Evolutionary conservation across 2,888 invertebrate species (phyloP).

Genomic region (Cosmopolites sordidus): DNA sequence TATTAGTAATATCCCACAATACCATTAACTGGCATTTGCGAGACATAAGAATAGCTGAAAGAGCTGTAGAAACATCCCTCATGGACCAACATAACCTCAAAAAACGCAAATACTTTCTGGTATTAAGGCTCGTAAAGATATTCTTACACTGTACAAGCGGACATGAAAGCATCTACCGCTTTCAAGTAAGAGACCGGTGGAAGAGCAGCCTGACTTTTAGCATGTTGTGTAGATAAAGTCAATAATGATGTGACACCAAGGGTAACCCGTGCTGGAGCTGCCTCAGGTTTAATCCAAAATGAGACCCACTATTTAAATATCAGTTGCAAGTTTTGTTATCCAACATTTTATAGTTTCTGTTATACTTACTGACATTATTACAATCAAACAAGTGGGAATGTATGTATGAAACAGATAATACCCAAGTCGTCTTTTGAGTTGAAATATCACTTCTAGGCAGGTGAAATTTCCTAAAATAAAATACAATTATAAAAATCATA

Average conservation of each 20-base stretch:
- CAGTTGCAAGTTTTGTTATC: too few relatives aligned
- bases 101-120: too few relatives aligned
- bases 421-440: constrained; percentile 80
- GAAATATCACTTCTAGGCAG: constrained; percentile 86
- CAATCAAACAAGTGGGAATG: constrained; percentile 89
- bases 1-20: too few relatives aligned
- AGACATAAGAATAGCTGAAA: too few relatives aligned
- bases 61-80: too few relatives aligned
- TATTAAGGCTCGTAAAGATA: too few relatives aligned
- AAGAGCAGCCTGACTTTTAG: constrained; percentile 87
- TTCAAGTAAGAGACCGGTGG: constrained; percentile 92
- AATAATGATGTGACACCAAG: constrained; percentile 86
- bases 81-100: too few relatives aligned
- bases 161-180: constrained; percentile 91
- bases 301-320: constrained; percentile 91
- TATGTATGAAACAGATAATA: constrained; percentile 93
- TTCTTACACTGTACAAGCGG: constrained; percentile 79
- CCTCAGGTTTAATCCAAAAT: constrained; percentile 94
- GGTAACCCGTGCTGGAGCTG: constrained; percentile 88
- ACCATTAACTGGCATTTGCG: too few relatives aligned
- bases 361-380: constrained; percentile 82
- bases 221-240: constrained; percentile 87
- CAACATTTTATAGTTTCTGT: too few relatives aligned
- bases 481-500: too few relatives aligned
- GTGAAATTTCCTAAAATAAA: constrained; percentile 75